phyloP scores from a whole-genome alignment of 53 echinoderm and acorn worm genomes.

The Astropecten irregularis region DNA sequence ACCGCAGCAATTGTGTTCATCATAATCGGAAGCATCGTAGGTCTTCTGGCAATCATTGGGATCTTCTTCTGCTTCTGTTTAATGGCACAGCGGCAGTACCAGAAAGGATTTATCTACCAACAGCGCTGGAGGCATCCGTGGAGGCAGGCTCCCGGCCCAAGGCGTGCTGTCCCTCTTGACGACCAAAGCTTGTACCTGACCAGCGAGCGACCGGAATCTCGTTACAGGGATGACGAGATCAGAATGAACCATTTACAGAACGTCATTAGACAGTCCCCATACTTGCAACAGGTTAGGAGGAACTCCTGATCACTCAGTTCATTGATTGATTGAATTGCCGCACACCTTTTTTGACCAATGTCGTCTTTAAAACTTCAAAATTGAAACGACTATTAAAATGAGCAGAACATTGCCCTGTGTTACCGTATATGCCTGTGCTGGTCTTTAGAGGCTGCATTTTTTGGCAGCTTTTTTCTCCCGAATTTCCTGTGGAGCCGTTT shows the following conservation, averaged over 20 bases:
- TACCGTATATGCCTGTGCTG: too few relatives aligned
- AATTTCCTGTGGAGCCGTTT: too few relatives aligned
- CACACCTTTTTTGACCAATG: too few relatives aligned
- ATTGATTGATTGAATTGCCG: too few relatives aligned
- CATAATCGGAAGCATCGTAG: not conserved
- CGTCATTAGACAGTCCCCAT: not conserved
- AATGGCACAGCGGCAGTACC: not conserved
- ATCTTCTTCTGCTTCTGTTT: not conserved
- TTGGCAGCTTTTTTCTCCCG: too few relatives aligned
- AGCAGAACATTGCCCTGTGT: too few relatives aligned
- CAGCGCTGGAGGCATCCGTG: not conserved
- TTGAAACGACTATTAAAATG: too few relatives aligned
- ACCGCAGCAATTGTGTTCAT: not conserved
- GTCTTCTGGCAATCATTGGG: not conserved
- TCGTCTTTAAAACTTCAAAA: too few relatives aligned
- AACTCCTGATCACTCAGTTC: too few relatives aligned
- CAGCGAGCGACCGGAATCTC: not conserved
- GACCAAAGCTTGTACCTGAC: not conserved
- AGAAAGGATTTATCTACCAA: too few relatives aligned
- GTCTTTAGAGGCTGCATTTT: too few relatives aligned
- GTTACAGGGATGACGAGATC: not conserved
- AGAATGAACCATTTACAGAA: not conserved
- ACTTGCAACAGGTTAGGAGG: not conserved
- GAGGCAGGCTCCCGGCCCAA: not conserved
- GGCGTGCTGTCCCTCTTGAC: not conserved